These are phyloP conservation scores for Tortrix viridana DNA, from an alignment of 2,888 invertebrate species.

Conservation along the genomic window DNA sequence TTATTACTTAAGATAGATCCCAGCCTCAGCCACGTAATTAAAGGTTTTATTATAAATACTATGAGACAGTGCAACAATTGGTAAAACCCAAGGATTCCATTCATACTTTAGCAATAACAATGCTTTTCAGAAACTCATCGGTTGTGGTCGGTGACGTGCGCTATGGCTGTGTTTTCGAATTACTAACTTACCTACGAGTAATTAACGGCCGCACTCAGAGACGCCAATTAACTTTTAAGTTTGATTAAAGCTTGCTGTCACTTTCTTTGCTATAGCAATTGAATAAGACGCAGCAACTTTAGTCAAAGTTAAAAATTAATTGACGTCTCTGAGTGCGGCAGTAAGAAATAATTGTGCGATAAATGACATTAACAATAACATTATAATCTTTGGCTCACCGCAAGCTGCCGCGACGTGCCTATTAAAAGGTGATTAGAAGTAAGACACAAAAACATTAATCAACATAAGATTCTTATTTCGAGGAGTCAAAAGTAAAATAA, in stretches of 20 bases:
- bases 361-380: conserved; percentile 14
- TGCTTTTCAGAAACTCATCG: conserved; percentile 62
- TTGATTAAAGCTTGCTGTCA: too few species aligned
- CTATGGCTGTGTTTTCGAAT: conserved; percentile 29
- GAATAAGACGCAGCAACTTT: too few species aligned
- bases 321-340: too few species aligned
- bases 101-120: conserved; percentile 60
- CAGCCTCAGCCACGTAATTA: too few species aligned
- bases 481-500: neutral
- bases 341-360: conserved; percentile 8
- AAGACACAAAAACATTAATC: neutral
- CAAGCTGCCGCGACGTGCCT: conserved; percentile 14
- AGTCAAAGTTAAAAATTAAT: too few species aligned
- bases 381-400: conserved; percentile 7
- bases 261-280: too few species aligned
- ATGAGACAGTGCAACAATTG: conserved; percentile 43
- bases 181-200: conserved; percentile 8
- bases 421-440: conserved; percentile 19
- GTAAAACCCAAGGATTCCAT: conserved; percentile 72
- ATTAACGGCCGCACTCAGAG: too few species aligned
- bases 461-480: neutral
- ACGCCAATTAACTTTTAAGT: too few species aligned
- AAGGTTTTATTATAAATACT: conserved; percentile 26
- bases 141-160: conserved; percentile 55
- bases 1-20: too few species aligned